Evolutionary conservation across 1,140 invertebrate genomes (phyloP).

Genomic region (Mercenaria mercenaria): DNA sequence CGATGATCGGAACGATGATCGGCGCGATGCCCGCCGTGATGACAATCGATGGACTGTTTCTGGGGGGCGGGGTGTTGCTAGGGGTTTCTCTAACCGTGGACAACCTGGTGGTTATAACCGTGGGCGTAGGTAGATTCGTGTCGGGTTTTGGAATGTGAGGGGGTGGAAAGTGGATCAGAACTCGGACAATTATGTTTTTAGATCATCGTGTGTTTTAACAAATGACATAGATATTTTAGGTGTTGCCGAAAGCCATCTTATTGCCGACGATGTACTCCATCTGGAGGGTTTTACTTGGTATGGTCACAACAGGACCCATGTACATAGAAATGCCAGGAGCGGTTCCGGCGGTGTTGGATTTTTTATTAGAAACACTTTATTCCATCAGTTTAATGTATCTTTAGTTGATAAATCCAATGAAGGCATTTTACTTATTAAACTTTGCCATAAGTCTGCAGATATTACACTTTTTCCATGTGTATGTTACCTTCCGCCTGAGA

Average conservation of each 20-base stretch:
- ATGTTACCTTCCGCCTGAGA: conserved; percentile 48
- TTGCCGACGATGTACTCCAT: conserved; percentile 1
- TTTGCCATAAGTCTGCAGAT: conserved; percentile 22
- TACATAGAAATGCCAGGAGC: conserved; percentile 37
- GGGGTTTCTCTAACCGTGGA: too few relatives aligned
- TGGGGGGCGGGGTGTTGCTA: too few relatives aligned
- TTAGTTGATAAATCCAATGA: conserved; percentile 38
- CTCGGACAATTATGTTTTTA: conserved; percentile 35
- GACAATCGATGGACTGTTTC: not conserved
- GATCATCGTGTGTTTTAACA: conserved; percentile 37
- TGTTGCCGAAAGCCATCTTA: conserved; percentile 37
- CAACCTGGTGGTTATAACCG: not conserved
- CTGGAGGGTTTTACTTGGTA: conserved; percentile 27
- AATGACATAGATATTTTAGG: conserved; percentile 34
- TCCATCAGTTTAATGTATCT: not conserved
- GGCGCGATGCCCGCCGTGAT: not conserved
- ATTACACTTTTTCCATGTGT: conserved; percentile 18
- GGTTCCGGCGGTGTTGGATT: conserved; percentile 44
- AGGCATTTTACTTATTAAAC: conserved; percentile 39
- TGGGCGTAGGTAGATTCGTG: not conserved
- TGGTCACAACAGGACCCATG: conserved; percentile 1
- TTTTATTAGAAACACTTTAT: conserved; percentile 4
- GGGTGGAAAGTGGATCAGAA: conserved; percentile 27
- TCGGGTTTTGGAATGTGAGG: conserved; percentile 10
- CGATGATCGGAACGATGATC: not conserved